A percentile compares a stretch with the other conserved stretches of the same genome.
phyloP scores from a whole-genome alignment of 2,797 vertebrate species.

The Sebastolobus alascanus region DNA sequence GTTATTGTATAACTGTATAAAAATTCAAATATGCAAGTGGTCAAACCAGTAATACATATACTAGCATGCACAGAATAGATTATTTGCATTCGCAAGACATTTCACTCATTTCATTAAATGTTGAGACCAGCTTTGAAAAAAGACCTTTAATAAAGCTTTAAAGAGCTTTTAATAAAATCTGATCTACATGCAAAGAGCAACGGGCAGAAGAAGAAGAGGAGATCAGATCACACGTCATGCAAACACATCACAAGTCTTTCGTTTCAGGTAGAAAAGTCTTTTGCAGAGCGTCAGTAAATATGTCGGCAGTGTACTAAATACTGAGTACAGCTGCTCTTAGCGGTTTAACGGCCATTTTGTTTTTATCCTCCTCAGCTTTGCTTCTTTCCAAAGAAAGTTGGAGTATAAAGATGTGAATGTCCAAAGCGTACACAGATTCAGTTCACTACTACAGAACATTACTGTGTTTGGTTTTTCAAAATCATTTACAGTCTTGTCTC shows the following conservation, averaged over 20 bases:
- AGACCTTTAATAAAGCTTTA: conserved; percentile 25
- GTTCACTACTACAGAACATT: background rate
- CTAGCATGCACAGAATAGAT: conserved; percentile 20
- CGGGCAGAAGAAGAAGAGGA: conserved; percentile 33
- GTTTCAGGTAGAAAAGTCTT: conserved; percentile 40
- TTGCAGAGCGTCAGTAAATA: background rate
- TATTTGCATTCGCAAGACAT: conserved; percentile 29
- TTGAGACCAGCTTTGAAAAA: conserved; percentile 28
- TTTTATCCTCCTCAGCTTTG: background rate
- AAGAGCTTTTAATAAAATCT: conserved; percentile 39
- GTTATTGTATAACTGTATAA: conserved; percentile 11
- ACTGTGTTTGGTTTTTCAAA: background rate
- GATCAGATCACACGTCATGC: conserved; percentile 48
- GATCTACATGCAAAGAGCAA: conserved; percentile 54
- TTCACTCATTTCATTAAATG: conserved; percentile 38
- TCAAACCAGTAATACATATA: conserved; percentile 27
- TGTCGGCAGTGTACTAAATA: background rate
- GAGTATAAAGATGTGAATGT: conserved; percentile 3
- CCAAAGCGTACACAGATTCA: background rate
- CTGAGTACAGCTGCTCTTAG: conserved; percentile 1
- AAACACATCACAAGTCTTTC: conserved; percentile 47
- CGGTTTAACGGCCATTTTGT: background rate
- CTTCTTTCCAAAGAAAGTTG: background rate
- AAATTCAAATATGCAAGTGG: conserved; percentile 9
- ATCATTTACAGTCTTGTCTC: background rate